Evolutionary conservation across 2,113 vertebrate species (phyloP), one percentile per base, ranked within the genome.

Genomic region (Equus quagga): DNA sequence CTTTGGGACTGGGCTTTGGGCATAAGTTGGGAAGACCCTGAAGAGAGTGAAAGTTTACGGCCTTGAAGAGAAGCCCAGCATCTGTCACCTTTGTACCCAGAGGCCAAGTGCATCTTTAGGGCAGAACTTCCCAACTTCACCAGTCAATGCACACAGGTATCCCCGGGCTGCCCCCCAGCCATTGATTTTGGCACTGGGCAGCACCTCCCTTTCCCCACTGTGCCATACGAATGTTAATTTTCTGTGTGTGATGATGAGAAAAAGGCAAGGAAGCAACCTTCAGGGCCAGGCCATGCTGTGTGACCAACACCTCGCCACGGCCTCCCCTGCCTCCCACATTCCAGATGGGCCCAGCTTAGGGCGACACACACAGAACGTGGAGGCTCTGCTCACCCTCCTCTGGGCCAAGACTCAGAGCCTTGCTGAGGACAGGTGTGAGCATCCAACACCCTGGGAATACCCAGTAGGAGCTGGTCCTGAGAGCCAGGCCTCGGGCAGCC

Each of bases 321-420:
- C 12, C 36, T 72, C 28, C 2, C 33, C 58, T 24, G 33, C 46
- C 6, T 17, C 23, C 3, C 1, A 44, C 6, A 1, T 21, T 82
- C 44, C 91, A 92, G 44, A 23, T 7, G 62, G 64, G 73, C 36
- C 6, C 14, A 14, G 9, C 24, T 44, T 28, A 72, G 36, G 58
- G 36, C 10, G 54, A 17, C 4, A 2, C 2, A 23, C 17, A 51
- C 13, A 17, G 58, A 31, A 51, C 10, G 0, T 0, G 5, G 58
- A 18, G 90, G 2, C 13, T 15, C 44, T 33, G 60, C 14, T 12
- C 6, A 10, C 65, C 56, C 8, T 73, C n/a, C 11, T 44, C 31
- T 26, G 8, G 11, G 26, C 11, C 41, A 26, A 64, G 51, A 13
- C 58, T n/a, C 11, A 1, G 84, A 56, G 10, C 7, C 62, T 64